Evolutionary conservation across 1,140 invertebrate genomes (phyloP), one percentile per base, ranked within the genome.

Genomic region (Bombus waltoni): DNA sequence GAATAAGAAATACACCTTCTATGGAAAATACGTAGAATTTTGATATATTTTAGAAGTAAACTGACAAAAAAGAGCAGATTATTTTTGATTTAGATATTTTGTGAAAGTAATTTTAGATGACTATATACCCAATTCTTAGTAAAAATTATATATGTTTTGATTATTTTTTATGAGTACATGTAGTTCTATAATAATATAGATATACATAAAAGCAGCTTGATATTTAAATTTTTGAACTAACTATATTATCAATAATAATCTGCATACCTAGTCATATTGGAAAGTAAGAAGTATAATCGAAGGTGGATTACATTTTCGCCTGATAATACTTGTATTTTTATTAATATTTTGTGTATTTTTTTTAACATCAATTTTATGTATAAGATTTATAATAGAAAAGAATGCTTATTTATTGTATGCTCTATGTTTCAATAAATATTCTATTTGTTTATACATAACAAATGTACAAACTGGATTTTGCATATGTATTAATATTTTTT

Each of bases 211-310:
- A 79, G 47, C 71, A 84, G 82, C 76, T 85, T 79, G 53, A 47
- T 81, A 87, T 87, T 85, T 83, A 85, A 59, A 77, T 40, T 87
- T 77, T 57, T 87, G 32, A 25, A 79, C 68, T 84, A 87, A 65
- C 38, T 87, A 84, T 40, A 85, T 80, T 80, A 85, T 59, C 65
- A 74, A 47, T 57, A 85, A 74, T 77, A 86, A 87, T 85, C 77
- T 87, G 53, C 84, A 87, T 81, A 87, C 86, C 86, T 87, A 87
- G 86, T 87, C 86, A 87, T 85, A 85, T 81, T 62, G 76, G 32
- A 65, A 74, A 76, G 74, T 87, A 80, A 75, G 83, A 71, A 84
- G 44, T 79, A 78, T 85, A 72, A 28, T 85, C 66, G 25, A 85
- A 11, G 71, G 59, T 68, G 78, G 38, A 42, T 57, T 72, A 25